Base-by-base conservation (phyloP, 2,113 vertebrate species). In the Machaerirhynchus nigripectus region DNA sequence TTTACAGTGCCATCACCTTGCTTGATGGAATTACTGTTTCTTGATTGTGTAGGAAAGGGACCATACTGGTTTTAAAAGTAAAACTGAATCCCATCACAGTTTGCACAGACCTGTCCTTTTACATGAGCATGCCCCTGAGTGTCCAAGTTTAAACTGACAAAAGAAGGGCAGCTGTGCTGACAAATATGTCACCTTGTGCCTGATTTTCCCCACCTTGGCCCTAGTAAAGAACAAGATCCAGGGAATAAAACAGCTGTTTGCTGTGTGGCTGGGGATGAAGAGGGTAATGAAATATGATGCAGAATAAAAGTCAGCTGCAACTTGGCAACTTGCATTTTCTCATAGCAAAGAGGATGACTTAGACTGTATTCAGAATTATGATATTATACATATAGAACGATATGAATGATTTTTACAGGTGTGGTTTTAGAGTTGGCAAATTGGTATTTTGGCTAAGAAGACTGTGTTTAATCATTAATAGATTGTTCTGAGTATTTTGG, bases 231-330 rank as follows among this genome's bases (percentile, higher is more conserved):
- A 23, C 68, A 73, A 88, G 90, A 86, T 79, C 50, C 37, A 77
- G 77, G 57, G 77, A 91, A 68, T 89, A 76, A 94, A 94, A 59
- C 87, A 96, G 87, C 94, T 96, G 96, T 91, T 94, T 94, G 68
- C 81, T 75, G 16, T 68, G 75, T 5, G 2, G 35, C 70, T 1
- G 11, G 64, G 68, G 65, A 57, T 37, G 82, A 69, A 84, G 80
- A 59, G 71, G 77, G 89, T 89, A 94, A 44, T 77, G 95, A 94
- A 97, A 96, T 60, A 71, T 83, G 87, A 95, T 85, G 73, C 35
- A 22, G 83, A 88, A 77, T 85, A 71, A 57, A 94, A 95, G 91
- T 91, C 88, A 95, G 88, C 67, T 74, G 84, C 87, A 82, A 59
- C 84, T 86, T 94, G 90, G 85, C 82, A 67, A 49, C 85, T 97